phyloP scores from a whole-genome alignment of 2,888 invertebrate species.

The Geophilus truncorum region DNA sequence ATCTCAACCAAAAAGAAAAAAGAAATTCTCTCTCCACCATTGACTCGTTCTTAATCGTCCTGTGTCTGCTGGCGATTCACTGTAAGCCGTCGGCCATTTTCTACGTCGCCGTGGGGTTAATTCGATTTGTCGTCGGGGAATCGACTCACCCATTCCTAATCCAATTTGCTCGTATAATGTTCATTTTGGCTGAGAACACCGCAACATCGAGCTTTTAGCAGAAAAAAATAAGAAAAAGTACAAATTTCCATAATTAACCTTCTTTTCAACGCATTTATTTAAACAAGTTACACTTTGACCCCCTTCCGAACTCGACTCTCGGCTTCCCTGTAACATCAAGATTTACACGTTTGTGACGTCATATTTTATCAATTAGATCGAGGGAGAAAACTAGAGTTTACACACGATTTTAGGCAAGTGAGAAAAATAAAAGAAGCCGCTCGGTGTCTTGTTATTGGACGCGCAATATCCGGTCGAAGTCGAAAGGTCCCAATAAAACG shows the following conservation, averaged over 20 bases:
- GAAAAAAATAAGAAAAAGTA: neutral
- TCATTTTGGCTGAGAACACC: neutral
- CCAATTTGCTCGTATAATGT: neutral
- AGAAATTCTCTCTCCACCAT: too few species aligned
- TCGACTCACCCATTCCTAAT: slow-evolving; percentile 10
- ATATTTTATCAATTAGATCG: too few species aligned
- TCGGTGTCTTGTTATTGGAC: neutral
- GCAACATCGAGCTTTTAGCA: neutral
- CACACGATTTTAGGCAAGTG: too few species aligned
- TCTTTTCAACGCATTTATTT: neutral
- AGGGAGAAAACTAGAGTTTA: too few species aligned
- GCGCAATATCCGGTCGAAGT: neutral
- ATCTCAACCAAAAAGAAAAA: too few species aligned
- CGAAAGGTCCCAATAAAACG: neutral
- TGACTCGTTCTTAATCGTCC: too few species aligned
- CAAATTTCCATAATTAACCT: neutral
- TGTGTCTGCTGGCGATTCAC: too few species aligned
- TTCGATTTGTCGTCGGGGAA: slow-evolving; percentile 4
- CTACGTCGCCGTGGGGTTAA: neutral
- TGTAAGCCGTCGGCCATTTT: neutral
- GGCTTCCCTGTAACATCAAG: neutral
- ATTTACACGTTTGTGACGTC: neutral
- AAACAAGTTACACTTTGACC: neutral
- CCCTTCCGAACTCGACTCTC: neutral
- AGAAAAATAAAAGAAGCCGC: too few species aligned